phyloP scores from a whole-genome alignment of 2,797 vertebrate genomes.

The Leptatherina wallacei region DNA sequence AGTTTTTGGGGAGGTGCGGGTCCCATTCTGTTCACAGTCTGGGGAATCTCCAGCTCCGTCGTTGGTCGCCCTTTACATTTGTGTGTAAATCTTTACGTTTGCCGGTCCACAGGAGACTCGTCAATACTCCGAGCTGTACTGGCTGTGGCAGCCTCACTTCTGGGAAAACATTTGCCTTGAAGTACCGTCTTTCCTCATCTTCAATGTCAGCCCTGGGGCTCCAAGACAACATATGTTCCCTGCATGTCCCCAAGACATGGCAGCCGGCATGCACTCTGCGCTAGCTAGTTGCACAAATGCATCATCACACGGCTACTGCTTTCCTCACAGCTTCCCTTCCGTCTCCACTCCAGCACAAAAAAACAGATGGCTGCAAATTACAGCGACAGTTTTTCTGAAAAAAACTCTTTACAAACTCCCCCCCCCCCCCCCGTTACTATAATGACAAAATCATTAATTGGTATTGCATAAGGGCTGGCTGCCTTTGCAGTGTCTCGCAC shows the following conservation, averaged over 20 bases:
- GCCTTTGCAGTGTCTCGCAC: conserved; percentile 86
- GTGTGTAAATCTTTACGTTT: conserved; percentile 87
- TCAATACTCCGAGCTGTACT: conserved; percentile 92
- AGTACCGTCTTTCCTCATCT: conserved; percentile 97
- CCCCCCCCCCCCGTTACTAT: conserved; percentile 78
- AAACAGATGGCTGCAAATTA: conserved; percentile 95
- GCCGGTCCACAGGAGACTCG: conserved; percentile 92
- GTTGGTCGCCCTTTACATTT: conserved; percentile 58
- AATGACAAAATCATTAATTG: conserved; percentile 97
- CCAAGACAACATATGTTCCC: conserved; percentile 98
- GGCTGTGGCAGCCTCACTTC: conserved; percentile 94
- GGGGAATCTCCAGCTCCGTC: conserved; percentile 56
- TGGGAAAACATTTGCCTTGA: conserved; percentile 98
- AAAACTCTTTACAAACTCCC: conserved; percentile 83
- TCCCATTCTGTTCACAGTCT: conserved; percentile 52
- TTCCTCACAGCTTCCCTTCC: conserved; percentile 74
- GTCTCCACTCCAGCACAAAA: conserved; percentile 63
- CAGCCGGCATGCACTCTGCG: conserved; percentile 84
- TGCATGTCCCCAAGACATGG: conserved; percentile 94
- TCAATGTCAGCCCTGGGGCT: conserved; percentile 96
- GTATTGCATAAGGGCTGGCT: conserved; percentile 86
- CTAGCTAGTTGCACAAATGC: conserved; percentile 70
- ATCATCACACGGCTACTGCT: conserved; percentile 69
- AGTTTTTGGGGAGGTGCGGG: conserved; percentile 38
- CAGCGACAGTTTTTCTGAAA: conserved; percentile 85